Base-by-base conservation (phyloP, 2,113 vertebrate species). In the Nymphicus hollandicus region DNA sequence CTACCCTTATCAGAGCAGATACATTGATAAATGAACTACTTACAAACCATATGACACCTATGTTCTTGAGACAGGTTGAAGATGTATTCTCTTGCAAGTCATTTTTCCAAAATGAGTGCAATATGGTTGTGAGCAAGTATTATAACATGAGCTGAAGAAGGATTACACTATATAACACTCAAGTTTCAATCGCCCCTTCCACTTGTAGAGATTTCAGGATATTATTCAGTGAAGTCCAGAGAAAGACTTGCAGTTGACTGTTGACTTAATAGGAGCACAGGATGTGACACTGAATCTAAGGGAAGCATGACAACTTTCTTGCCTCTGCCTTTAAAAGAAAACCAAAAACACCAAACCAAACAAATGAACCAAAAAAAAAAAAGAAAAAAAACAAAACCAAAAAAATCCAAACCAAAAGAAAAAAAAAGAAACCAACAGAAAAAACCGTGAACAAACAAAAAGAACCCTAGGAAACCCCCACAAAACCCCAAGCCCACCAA, bases 331-430 rank as follows among this genome's bases (percentile, higher is more conserved):
- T 81, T 52, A 39, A 81, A 80, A 33, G 24, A 43, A 58, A 58
- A n/a, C 20, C 5, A 20, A n/a, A 66, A 11, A 0, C 18, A 55
- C 8, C 22, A 49, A 78, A 7, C 1, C 4, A 61, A 72, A 3
- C 8, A 33, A 56, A 24, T 23, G 9, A 58, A 50, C 28, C 41
- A 1, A 16, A 46, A 68, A 25, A 2, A 8, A 43, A 6, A 8
- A 44, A 69, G 17, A 3, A 16, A 20, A 50, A 13, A 37, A 22
- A n/a, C 22, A 4, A 3, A 31, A 5, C 31, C 33, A n/a, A n/a
- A 23, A 58, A 58, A 58, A 23, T 8, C 0, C 1, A 60, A 71
- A n/a, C 1, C 0, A 22, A n/a, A 52, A 52, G 16, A 28, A 52
- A 44, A 39, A 47, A 2, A 1, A 16, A 56, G 53, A 8, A 31